Conservation (phyloP, 2,888 invertebrate genomes). For the Pilophorus perplexus region DNA sequence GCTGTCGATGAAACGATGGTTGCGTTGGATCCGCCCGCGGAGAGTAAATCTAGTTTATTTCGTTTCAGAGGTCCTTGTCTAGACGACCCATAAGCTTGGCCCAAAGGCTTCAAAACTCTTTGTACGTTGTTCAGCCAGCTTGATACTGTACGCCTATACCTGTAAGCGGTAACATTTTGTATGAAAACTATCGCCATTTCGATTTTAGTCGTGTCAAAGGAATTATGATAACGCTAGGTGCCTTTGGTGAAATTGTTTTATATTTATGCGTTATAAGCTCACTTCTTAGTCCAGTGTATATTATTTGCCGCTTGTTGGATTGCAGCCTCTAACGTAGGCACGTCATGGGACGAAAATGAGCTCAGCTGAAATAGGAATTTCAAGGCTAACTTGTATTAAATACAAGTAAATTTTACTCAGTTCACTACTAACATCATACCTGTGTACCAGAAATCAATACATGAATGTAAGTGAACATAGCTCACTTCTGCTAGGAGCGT, state of each 20-base stretch:
- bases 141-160: constrained; percentile 12
- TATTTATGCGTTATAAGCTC: neutral
- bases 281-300: constrained; percentile 16
- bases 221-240: neutral
- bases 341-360: neutral
- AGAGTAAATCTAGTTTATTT: no score
- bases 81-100: neutral
- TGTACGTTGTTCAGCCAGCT: constrained; percentile 21
- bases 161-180: neutral
- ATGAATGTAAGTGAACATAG: neutral
- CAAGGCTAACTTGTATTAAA: neutral
- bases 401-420: no score
- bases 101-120: neutral
- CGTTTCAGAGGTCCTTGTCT: no score
- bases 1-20: no score
- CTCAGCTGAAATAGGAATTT: constrained; percentile 5
- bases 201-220: no score
- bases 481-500: neutral
- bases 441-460: neutral
- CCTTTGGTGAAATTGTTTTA: neutral
- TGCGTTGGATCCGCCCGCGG: no score
- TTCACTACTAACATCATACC: no score
- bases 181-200: neutral
- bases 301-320: neutral
- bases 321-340: constrained; percentile 1